phyloP scores from a whole-genome alignment of 2,113 vertebrate species.

The Phainopepla nitens region DNA sequence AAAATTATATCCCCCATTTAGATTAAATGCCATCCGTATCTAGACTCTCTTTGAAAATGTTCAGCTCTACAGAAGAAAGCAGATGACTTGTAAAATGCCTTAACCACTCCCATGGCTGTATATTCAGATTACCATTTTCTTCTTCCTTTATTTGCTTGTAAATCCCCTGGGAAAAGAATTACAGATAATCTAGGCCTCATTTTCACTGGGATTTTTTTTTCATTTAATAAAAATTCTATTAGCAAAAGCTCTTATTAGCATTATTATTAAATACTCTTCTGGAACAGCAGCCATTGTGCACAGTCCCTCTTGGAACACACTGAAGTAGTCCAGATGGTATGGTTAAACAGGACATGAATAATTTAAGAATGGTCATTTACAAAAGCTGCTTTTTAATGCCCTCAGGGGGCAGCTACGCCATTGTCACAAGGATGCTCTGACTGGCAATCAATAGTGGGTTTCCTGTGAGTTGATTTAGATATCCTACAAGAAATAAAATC shows the following conservation, averaged over 20 bases:
- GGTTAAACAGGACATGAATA: slow-evolving; percentile 78
- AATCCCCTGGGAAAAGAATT: slow-evolving; percentile 35
- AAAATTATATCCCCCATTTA: slow-evolving; percentile 6
- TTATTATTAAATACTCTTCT: slow-evolving; percentile 72
- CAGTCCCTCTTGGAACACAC: slow-evolving; percentile 50
- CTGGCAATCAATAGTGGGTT: slow-evolving; percentile 57
- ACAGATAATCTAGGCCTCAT: slow-evolving; percentile 5
- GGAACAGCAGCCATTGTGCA: slow-evolving; percentile 58
- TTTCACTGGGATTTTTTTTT: slow-evolving; percentile 36
- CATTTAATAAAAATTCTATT: slow-evolving; percentile 72
- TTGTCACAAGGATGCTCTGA: slow-evolving; percentile 42
- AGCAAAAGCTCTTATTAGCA: slow-evolving; percentile 69
- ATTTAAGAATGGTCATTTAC: slow-evolving; percentile 80
- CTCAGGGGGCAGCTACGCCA: slow-evolving; percentile 55
- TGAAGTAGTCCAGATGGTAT: slow-evolving; percentile 73
- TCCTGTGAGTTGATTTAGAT: background rate
- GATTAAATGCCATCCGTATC: background rate
- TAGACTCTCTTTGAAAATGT: slow-evolving; percentile 9
- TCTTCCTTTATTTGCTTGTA: slow-evolving; percentile 29
- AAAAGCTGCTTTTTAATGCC: slow-evolving; percentile 73
- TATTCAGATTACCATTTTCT: slow-evolving; percentile 13
- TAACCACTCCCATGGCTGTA: slow-evolving; percentile 27
- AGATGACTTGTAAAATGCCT: slow-evolving; percentile 5
- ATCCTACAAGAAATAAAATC: background rate
- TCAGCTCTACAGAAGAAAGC: slow-evolving; percentile 12